Conservation (phyloP, 2,113 vertebrate genomes). For the Talpa occidentalis region DNA sequence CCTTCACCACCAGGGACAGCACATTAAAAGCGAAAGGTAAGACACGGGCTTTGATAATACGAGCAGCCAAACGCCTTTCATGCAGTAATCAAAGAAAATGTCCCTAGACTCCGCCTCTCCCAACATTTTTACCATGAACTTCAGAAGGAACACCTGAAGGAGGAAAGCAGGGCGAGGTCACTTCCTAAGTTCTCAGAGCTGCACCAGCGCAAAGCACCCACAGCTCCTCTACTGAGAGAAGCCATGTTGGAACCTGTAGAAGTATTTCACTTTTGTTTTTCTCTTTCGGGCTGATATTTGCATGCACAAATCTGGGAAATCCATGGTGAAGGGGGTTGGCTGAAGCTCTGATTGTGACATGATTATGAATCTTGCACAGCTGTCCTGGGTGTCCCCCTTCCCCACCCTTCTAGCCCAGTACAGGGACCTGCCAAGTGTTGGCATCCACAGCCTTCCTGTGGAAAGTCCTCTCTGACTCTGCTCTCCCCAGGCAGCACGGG, state of each 20-base stretch:
- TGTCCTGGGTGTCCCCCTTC: background rate
- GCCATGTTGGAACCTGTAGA: no score
- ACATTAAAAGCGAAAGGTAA: constrained; percentile 78
- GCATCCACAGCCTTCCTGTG: background rate
- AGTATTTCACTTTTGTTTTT: constrained; percentile 52
- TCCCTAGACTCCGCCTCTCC: background rate
- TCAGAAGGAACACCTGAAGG: background rate
- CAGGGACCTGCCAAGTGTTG: background rate
- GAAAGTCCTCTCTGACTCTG: background rate
- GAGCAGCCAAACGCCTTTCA: constrained; percentile 33
- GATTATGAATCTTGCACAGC: background rate
- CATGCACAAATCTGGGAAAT: background rate
- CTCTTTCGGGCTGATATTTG: background rate
- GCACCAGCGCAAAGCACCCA: no score
- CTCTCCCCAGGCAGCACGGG: background rate
- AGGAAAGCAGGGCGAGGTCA: background rate
- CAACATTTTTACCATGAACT: background rate
- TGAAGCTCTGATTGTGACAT: background rate
- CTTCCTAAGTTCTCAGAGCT: no score
- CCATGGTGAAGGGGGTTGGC: background rate
- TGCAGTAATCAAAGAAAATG: background rate
- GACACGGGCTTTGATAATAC: constrained; percentile 35
- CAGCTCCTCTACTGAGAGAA: no score
- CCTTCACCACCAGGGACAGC: constrained; percentile 38
- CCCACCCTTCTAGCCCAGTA: no score